These are phyloP conservation scores for Hypselothyrea guttata DNA, from an alignment of 2,888 invertebrate species.

Conservation along the genomic window DNA sequence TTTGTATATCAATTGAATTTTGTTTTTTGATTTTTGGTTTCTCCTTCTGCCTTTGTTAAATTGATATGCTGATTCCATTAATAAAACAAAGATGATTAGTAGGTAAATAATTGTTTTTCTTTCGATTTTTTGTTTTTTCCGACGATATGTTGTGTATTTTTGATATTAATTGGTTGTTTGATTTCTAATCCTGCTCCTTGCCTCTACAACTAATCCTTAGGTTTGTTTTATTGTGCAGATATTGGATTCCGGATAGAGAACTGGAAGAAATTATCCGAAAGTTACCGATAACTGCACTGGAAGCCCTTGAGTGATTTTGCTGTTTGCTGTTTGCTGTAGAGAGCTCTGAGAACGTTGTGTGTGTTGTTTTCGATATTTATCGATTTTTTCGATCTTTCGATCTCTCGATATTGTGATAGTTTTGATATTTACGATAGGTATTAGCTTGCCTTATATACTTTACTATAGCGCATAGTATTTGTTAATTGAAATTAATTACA, in stretches of 20 bases:
- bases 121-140: too few relatives aligned
- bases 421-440: slow-evolving; percentile 30
- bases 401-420: too few relatives aligned
- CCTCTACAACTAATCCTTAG: slow-evolving; percentile 48
- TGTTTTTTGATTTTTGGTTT: slow-evolving; percentile 34
- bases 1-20: slow-evolving; percentile 29
- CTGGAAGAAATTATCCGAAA: neutral
- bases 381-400: too few relatives aligned
- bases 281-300: slow-evolving; percentile 63
- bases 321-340: slow-evolving; percentile 35
- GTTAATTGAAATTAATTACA: slow-evolving; percentile 81
- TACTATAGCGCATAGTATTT: slow-evolving; percentile 38
- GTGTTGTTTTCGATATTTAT: slow-evolving; percentile 15
- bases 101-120: slow-evolving; percentile 56
- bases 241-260: neutral
- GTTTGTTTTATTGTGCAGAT: slow-evolving; percentile 50
- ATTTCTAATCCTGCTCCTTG: slow-evolving; percentile 36
- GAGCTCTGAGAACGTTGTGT: slow-evolving; percentile 30
- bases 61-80: slow-evolving; percentile 82
- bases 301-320: slow-evolving; percentile 82
- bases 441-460: slow-evolving; percentile 38
- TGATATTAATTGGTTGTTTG: slow-evolving; percentile 72
- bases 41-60: slow-evolving; percentile 71
- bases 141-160: slow-evolving; percentile 75
- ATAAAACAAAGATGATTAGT: slow-evolving; percentile 62